These are phyloP conservation scores for Danio kyathit DNA, from an alignment of 2,797 vertebrate species.

Conservation along the genomic window DNA sequence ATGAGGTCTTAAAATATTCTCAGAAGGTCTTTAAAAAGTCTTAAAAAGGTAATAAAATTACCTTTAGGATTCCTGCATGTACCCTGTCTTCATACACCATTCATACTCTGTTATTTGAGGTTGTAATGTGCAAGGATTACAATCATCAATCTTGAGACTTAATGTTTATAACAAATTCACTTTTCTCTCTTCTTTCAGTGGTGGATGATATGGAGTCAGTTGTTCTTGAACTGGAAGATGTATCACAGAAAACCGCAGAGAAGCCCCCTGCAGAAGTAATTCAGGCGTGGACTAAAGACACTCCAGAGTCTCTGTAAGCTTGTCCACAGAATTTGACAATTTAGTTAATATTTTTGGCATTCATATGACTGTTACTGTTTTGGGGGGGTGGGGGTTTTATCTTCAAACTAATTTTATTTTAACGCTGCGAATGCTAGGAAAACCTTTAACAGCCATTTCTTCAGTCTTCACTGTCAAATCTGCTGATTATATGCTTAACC, in stretches of 20 bases:
- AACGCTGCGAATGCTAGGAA: not conserved
- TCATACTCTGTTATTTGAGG: not conserved
- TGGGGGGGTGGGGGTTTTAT: too few species aligned
- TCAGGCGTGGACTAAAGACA: constrained; percentile 85
- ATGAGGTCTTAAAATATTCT: too few species aligned
- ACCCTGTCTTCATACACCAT: not conserved
- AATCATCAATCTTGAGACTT: not conserved
- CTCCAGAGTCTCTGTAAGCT: constrained; percentile 66
- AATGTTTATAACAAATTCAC: not conserved
- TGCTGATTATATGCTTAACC: too few species aligned
- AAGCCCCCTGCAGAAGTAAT: constrained; percentile 69
- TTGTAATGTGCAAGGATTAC: not conserved
- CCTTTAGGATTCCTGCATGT: too few species aligned
- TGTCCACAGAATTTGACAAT: not conserved
- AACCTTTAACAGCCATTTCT: too few species aligned
- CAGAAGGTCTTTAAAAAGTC: too few species aligned
- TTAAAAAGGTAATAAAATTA: too few species aligned
- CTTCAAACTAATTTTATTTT: not conserved
- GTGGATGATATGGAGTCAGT: constrained; percentile 87
- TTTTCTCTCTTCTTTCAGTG: constrained; percentile 70
- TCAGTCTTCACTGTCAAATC: too few species aligned
- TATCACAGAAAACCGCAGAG: constrained; percentile 59
- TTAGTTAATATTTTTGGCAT: not conserved
- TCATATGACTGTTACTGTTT: not conserved
- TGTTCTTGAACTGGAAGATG: constrained; percentile 84